phyloP scores from a whole-genome alignment of 2,113 vertebrate species.

The Channa maculata region DNA sequence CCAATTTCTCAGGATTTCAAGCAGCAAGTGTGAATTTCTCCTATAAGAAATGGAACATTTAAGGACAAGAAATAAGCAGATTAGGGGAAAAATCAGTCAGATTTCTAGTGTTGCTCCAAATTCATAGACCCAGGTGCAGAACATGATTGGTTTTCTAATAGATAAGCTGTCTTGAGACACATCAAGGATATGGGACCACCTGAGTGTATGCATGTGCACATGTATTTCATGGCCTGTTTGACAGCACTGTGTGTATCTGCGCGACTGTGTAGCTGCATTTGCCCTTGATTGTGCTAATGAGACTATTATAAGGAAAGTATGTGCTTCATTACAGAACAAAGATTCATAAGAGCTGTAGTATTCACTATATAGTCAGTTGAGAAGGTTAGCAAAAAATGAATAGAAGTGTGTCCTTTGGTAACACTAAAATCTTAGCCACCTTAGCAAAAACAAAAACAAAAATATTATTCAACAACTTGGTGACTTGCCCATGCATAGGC shows the following conservation, averaged over 20 bases:
- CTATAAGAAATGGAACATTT: conserved; percentile 55
- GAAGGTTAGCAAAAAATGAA: too few relatives aligned
- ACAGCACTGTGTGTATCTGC: conserved; percentile 41
- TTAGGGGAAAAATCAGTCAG: conserved; percentile 50
- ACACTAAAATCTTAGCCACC: too few relatives aligned
- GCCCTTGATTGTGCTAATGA: conserved; percentile 53
- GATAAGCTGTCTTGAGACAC: conserved; percentile 54
- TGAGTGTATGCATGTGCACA: conserved; percentile 49
- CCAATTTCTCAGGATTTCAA: conserved; percentile 41
- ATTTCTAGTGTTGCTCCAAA: conserved; percentile 41
- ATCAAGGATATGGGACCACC: conserved; percentile 54
- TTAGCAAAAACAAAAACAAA: too few relatives aligned
- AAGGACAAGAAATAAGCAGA: conserved; percentile 50
- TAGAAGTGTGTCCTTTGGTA: too few relatives aligned
- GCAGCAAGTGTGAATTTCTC: conserved; percentile 23
- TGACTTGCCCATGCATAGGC: too few relatives aligned
- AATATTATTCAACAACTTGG: too few relatives aligned
- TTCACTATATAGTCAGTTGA: conserved; percentile 13
- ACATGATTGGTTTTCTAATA: conserved; percentile 78
- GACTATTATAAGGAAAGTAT: conserved; percentile 37
- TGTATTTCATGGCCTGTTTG: conserved; percentile 39
- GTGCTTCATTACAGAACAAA: conserved; percentile 45
- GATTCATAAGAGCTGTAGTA: conserved; percentile 35
- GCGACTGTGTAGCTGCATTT: conserved; percentile 22
- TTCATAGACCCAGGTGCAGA: conserved; percentile 72